Evolutionary conservation across 2,888 invertebrate genomes (phyloP).

Genomic region (Calliphora vomitoria): DNA sequence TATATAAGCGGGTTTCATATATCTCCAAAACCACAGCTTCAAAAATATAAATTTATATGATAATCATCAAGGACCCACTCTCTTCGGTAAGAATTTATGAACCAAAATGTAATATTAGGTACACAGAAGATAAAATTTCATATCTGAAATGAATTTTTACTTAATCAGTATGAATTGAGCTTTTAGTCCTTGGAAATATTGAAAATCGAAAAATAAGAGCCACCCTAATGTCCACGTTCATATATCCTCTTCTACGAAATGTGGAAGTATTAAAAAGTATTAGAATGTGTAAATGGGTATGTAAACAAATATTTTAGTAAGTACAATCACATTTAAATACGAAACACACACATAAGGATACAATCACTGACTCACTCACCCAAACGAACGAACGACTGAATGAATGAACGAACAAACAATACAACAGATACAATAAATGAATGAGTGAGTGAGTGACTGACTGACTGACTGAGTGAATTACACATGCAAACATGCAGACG

Average conservation of each 20-base stretch:
- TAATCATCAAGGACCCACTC: too few relatives aligned
- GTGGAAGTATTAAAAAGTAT: constrained; percentile 28
- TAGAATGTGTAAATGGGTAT: constrained; percentile 35
- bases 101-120: too few relatives aligned
- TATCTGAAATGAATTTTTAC: too few relatives aligned
- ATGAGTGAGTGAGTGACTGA: too few relatives aligned
- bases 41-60: too few relatives aligned
- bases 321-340: constrained; percentile 27
- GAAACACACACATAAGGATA: not conserved
- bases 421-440: not conserved
- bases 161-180: too few relatives aligned
- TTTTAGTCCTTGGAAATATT: too few relatives aligned
- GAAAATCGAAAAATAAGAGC: too few relatives aligned
- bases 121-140: too few relatives aligned
- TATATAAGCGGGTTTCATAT: too few relatives aligned
- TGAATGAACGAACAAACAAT: constrained; percentile 13
- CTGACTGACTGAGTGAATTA: not conserved
- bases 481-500: not conserved
- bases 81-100: too few relatives aligned
- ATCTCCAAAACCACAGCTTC: too few relatives aligned
- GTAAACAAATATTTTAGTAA: constrained; percentile 36
- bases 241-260: constrained; percentile 13
- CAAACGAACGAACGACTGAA: not conserved
- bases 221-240: not conserved
- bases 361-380: not conserved